phyloP scores from a whole-genome alignment of 1,140 invertebrate genomes.

The Eriocheir sinensis region DNA sequence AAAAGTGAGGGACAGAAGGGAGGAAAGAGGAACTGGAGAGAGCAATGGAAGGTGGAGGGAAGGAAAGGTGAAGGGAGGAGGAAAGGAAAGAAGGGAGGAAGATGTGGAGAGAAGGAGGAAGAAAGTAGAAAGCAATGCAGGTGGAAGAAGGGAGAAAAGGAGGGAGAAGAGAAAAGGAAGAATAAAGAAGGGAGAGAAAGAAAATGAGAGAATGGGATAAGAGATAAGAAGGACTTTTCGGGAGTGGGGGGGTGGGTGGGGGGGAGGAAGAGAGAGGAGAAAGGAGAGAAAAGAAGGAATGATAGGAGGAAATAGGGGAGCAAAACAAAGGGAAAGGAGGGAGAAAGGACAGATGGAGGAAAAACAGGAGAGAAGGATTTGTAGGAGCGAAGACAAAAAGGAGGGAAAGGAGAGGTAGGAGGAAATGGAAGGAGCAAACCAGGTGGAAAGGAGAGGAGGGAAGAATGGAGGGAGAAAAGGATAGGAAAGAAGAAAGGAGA shows the following conservation, averaged over 20 bases:
- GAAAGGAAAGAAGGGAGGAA: not conserved
- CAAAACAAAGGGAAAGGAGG: not conserved
- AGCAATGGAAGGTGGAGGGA: not conserved
- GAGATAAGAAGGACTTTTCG: no score
- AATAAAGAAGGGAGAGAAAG: no score
- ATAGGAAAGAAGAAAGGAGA: not conserved
- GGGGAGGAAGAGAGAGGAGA: constrained; percentile 17
- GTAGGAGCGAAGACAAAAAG: not conserved
- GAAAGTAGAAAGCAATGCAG: no score
- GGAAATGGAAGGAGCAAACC: not conserved
- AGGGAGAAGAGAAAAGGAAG: no score
- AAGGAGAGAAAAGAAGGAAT: not conserved
- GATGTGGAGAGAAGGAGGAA: not conserved
- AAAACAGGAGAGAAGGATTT: not conserved
- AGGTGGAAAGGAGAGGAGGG: not conserved
- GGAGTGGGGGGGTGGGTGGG: not conserved
- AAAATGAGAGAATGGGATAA: no score
- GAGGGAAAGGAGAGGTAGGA: not conserved
- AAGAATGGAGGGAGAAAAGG: no score
- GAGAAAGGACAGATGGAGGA: not conserved
- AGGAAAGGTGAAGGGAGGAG: not conserved
- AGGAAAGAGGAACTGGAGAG: not conserved
- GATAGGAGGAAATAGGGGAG: not conserved
- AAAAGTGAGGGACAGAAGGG: not conserved
- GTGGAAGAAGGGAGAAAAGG: constrained; percentile 5